phyloP scores from a whole-genome alignment of 2,888 invertebrate species.

The Stenolophus ochropezus region DNA sequence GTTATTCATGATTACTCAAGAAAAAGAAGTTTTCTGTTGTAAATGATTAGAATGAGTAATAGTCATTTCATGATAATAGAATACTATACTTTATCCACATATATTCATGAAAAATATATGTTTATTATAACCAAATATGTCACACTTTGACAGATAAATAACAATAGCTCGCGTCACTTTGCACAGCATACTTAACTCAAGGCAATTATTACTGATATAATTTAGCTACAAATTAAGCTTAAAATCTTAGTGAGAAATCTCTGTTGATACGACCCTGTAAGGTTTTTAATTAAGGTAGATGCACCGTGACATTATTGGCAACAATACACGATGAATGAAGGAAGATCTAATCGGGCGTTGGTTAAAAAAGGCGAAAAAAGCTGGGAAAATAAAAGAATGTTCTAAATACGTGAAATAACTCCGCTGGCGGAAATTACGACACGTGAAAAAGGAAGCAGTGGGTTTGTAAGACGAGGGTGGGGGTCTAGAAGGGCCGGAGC shows the following conservation, averaged over 20 bases:
- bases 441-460: slow-evolving; percentile 52
- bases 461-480: slow-evolving; percentile 22
- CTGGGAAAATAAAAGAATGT: slow-evolving; percentile 46
- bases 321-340: slow-evolving; percentile 39
- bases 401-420: slow-evolving; percentile 53
- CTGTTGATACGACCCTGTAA: background rate
- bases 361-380: slow-evolving; percentile 40
- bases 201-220: background rate
- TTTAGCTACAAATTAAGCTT: background rate
- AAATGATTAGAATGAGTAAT: too few relatives aligned
- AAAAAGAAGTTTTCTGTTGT: too few relatives aligned
- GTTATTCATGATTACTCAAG: too few relatives aligned
- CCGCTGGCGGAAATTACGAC: slow-evolving; percentile 50
- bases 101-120: too few relatives aligned
- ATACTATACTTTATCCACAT: too few relatives aligned
- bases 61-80: too few relatives aligned
- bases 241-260: background rate
- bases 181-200: too few relatives aligned
- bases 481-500: slow-evolving; percentile 10
- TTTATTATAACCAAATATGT: too few relatives aligned
- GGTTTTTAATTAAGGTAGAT: slow-evolving; percentile 38
- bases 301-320: slow-evolving; percentile 25
- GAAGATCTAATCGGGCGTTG: slow-evolving; percentile 34
- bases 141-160: too few relatives aligned
- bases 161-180: too few relatives aligned